phyloP scores from a whole-genome alignment of 2,797 vertebrate species.

The Darevskia mixta region DNA sequence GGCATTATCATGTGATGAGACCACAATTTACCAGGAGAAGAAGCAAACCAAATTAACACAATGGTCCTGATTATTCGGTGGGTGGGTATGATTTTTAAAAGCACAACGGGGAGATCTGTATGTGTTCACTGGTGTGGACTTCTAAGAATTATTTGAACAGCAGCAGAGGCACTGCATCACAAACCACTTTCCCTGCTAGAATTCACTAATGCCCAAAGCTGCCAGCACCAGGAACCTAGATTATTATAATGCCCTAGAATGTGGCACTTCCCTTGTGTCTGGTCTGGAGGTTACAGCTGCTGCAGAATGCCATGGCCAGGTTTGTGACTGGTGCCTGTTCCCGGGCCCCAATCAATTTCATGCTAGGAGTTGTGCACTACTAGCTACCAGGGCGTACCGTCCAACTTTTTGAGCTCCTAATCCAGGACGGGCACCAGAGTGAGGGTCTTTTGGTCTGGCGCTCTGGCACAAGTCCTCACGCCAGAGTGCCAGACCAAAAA shows the following conservation, averaged over 20 bases:
- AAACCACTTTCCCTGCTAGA: background rate
- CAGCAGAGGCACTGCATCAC: background rate
- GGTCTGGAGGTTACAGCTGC: background rate
- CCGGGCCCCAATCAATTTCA: too few species aligned
- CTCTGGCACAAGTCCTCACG: too few species aligned
- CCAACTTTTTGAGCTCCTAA: too few species aligned
- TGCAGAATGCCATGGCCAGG: too few species aligned
- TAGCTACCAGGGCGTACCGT: too few species aligned
- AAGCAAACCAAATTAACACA: background rate
- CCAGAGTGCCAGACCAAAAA: too few species aligned
- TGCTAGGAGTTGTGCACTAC: too few species aligned
- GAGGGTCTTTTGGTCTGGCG: too few species aligned
- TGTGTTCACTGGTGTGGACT: background rate
- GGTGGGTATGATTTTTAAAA: background rate
- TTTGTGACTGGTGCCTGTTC: too few species aligned
- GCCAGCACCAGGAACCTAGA: background rate
- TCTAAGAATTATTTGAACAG: background rate
- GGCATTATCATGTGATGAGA: background rate
- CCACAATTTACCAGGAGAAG: conserved; percentile 1
- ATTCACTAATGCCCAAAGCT: background rate
- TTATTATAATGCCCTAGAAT: background rate
- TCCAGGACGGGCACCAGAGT: too few species aligned
- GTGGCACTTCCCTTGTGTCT: too few species aligned
- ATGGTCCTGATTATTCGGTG: background rate
- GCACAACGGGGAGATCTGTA: background rate